Base-by-base conservation (phyloP, 2,797 vertebrate genomes). In the Lutra lutra region DNA sequence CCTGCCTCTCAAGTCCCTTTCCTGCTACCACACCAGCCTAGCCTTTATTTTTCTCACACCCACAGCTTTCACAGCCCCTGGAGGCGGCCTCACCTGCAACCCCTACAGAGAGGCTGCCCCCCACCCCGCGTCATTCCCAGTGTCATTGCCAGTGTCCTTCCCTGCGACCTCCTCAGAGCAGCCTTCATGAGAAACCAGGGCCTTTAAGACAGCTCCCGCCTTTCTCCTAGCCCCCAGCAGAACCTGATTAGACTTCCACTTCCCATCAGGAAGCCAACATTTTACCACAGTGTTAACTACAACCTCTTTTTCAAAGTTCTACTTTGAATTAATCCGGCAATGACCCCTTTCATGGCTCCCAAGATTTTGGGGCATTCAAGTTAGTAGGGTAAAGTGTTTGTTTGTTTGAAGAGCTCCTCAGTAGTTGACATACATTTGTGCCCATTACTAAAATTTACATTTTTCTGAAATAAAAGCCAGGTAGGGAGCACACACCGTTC, bases 121-220 rank as follows among this genome's bases (percentile, higher is more conserved):
- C 13, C 7, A 0, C 70, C 54, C 7, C 8, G 1, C 17, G 0
- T 20, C 1, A 5, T 35, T 40, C 35, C 23, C 17, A 15, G 1
- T 56, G 38, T 20, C 1, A 3, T 35, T 35, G 32, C 18, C 17
- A 15, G 1, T 56, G 38, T 4, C 86, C 38, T 80, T 51, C 32
- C 23, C 13, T 11, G 1, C 38, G n/a, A 4, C 86, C 56, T 80
- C 27, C 60, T 60, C 40, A 7, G 48, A 27, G 38, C 12, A 75
- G 90, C 66, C 85, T 5, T 23, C 0, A n/a, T 12, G 25, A 23
- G 66, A 60, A 60, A 27, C 27, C 25, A 1, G 4, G 23, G 51
- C 58, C 12, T 73, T 25, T n/a, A 21, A n/a, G 23, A 32, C 29
- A 21, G 20, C 62, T 29, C 66, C 27, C 0, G 29, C 40, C 73